Conservation (phyloP, 2,888 invertebrate species). For the Meta bourneti region DNA sequence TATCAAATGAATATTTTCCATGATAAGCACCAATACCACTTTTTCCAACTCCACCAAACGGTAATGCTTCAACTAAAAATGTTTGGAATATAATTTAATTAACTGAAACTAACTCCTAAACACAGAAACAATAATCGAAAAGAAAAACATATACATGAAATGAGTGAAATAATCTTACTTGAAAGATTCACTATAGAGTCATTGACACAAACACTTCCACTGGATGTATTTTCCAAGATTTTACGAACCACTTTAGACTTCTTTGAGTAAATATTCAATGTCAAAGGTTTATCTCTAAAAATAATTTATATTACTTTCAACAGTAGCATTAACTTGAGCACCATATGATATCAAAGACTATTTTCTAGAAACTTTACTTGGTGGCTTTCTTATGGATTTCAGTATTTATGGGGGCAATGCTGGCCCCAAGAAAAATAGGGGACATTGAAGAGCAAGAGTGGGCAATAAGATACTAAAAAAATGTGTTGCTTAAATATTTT, state of each 20-base stretch:
- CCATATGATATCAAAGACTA: too few species aligned
- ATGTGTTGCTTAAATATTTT: too few species aligned
- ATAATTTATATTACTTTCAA: neutral
- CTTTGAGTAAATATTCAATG: slow-evolving; percentile 83
- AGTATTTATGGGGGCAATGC: too few species aligned
- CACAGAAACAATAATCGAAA: neutral
- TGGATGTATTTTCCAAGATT: slow-evolving; percentile 80
- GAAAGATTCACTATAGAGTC: slow-evolving; percentile 91
- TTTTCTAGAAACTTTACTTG: too few species aligned
- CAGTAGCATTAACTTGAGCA: too few species aligned
- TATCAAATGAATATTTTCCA: slow-evolving; percentile 93
- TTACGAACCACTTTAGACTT: slow-evolving; percentile 79
- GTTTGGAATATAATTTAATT: neutral
- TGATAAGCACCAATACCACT: slow-evolving; percentile 98
- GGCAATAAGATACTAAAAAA: too few species aligned
- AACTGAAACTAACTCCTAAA: neutral
- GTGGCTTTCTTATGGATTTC: too few species aligned
- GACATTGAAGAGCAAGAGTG: too few species aligned
- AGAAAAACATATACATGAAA: neutral
- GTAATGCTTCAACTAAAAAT: slow-evolving; percentile 90
- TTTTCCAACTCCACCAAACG: slow-evolving; percentile 97
- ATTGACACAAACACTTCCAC: slow-evolving; percentile 87
- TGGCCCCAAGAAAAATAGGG: too few species aligned
- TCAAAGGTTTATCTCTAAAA: slow-evolving; percentile 79
- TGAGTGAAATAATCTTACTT: slow-evolving; percentile 82